A percentile compares a stretch with the other conserved stretches of the same genome.
phyloP scores from a whole-genome alignment of 37 sponge, comb jelly and placozoan genomes.

The Crambe crambe region DNA sequence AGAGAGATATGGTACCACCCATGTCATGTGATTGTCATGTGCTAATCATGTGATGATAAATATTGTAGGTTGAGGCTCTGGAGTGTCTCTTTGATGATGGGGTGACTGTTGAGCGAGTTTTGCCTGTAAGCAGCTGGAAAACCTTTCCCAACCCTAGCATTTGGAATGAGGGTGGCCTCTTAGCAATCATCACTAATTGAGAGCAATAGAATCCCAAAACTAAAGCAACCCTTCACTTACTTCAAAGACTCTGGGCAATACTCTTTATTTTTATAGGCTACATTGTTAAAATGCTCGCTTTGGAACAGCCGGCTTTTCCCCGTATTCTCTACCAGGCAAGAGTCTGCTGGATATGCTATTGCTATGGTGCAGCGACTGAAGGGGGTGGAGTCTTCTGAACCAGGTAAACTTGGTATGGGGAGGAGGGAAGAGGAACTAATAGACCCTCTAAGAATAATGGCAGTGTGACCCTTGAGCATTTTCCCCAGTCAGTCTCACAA shows the following conservation, averaged over 20 bases:
- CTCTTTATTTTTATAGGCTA: not conserved
- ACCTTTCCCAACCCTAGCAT: no score
- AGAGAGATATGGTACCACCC: constrained; percentile 22
- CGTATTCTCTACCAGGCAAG: constrained; percentile 33
- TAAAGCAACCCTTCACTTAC: no score
- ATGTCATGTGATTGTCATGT: not conserved
- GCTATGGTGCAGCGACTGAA: constrained; percentile 26
- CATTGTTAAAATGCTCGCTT: constrained; percentile 21
- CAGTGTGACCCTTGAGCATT: no score
- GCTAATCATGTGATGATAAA: no score
- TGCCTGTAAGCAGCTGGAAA: not conserved
- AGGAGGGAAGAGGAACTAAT: not conserved
- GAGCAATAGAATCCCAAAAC: no score
- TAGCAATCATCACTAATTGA: no score
- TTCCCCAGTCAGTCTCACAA: no score
- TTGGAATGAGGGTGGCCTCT: no score
- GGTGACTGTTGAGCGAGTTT: not conserved
- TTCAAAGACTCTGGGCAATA: not conserved
- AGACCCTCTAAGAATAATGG: no score
- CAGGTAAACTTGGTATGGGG: not conserved
- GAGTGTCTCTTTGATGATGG: not conserved
- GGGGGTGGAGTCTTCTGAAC: not conserved
- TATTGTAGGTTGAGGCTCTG: constrained; percentile 1
- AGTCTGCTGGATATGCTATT: constrained; percentile 45
- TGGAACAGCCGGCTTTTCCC: constrained; percentile 76